Percentiles rank a stretch among this genome's conserved stretches.
These are phyloP conservation scores for Parotocinclus haroldoi DNA, from an alignment of 2,797 vertebrate species.

Conservation along the genomic window DNA sequence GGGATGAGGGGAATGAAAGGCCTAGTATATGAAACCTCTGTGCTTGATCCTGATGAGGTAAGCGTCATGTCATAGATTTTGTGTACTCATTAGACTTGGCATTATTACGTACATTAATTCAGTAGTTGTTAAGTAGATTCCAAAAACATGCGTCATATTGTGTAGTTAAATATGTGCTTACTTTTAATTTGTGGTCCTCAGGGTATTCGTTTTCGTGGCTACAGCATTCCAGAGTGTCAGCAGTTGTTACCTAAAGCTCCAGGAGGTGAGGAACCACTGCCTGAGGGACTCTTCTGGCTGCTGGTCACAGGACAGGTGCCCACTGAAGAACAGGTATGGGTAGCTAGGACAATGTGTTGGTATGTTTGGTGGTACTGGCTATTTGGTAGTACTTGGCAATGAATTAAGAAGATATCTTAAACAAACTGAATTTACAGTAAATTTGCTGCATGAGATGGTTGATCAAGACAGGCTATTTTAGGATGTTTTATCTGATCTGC, in stretches of 20 bases:
- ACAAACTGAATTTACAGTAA: too few species aligned
- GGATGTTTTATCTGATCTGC: too few species aligned
- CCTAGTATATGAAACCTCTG: constrained; percentile 91
- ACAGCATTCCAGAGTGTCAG: constrained; percentile 96
- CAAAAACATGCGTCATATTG: neutral
- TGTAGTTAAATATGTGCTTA: neutral
- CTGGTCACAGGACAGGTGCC: constrained; percentile 90
- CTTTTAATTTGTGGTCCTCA: constrained; percentile 49
- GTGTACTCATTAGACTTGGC: neutral
- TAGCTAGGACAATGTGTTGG: too few species aligned
- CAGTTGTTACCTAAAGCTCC: constrained; percentile 86
- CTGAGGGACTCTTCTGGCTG: constrained; percentile 96
- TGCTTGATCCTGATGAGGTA: constrained; percentile 94
- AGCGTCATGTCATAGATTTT: neutral
- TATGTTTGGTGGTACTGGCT: too few species aligned
- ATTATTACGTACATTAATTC: neutral
- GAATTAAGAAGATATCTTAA: too few species aligned
- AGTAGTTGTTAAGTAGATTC: too few species aligned
- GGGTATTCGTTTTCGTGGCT: constrained; percentile 93
- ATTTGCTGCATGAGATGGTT: too few species aligned
- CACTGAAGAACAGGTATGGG: constrained; percentile 86
- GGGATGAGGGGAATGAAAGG: constrained; percentile 98
- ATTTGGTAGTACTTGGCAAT: too few species aligned
- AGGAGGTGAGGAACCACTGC: constrained; percentile 87
- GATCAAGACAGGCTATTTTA: too few species aligned